These are phyloP conservation scores for Noctilio leporinus DNA, from an alignment of 2,113 vertebrate species.

Conservation along the genomic window DNA sequence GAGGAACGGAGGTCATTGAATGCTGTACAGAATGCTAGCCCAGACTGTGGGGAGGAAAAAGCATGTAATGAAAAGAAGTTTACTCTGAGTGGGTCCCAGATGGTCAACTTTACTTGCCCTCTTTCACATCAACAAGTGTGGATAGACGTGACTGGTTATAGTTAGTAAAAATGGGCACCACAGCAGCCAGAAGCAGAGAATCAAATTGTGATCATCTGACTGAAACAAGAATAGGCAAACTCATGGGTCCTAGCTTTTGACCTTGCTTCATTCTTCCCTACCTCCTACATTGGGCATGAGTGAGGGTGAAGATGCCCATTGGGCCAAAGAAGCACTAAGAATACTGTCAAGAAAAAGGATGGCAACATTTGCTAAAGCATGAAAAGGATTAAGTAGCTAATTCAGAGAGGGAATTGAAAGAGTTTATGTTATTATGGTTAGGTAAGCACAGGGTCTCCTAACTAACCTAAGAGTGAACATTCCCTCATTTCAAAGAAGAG, in stretches of 20 bases:
- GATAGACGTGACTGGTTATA: neutral
- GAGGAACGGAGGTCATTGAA: neutral
- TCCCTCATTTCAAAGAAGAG: neutral
- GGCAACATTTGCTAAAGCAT: neutral
- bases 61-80: neutral
- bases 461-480: neutral
- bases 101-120: neutral
- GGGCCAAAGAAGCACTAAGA: neutral
- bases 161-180: neutral
- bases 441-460: neutral
- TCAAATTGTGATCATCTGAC: neutral
- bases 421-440: neutral
- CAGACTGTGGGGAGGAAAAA: neutral
- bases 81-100: neutral
- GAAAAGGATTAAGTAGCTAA: neutral
- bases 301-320: neutral
- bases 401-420: neutral
- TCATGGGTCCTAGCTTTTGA: neutral
- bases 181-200: neutral
- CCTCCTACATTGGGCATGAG: fast-evolving
- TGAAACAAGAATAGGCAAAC: neutral
- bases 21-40: neutral
- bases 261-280: neutral
- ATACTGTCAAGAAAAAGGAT: neutral
- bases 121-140: neutral